Percentiles rank a stretch among this genome's conserved stretches.
These are phyloP conservation scores for Lymantria monacha DNA, from an alignment of 2,888 invertebrate genomes.

Conservation along the genomic window DNA sequence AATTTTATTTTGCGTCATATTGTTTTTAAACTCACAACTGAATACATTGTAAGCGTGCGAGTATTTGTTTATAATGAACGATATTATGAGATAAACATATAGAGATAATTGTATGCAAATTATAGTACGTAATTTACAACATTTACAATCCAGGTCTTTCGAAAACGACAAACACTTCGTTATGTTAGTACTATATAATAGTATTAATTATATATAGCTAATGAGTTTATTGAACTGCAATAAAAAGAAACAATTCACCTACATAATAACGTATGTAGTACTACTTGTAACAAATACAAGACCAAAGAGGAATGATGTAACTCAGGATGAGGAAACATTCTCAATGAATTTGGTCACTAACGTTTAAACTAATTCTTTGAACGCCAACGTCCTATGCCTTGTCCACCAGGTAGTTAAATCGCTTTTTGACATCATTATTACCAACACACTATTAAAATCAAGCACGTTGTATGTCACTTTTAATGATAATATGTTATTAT, in stretches of 20 bases:
- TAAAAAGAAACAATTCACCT: neutral
- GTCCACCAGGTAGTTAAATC: too few relatives aligned
- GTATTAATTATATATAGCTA: neutral
- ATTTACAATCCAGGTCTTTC: neutral
- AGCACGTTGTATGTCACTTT: too few relatives aligned
- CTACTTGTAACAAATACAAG: neutral
- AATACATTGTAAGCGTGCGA: neutral
- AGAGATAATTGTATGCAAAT: constrained; percentile 15
- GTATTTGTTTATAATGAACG: constrained; percentile 12
- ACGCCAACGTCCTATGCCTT: neutral
- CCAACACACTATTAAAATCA: too few relatives aligned
- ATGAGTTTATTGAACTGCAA: neutral
- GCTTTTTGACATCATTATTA: too few relatives aligned
- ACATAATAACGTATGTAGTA: neutral
- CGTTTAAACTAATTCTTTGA: constrained; percentile 1
- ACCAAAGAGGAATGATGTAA: constrained; percentile 2
- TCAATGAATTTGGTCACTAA: constrained; percentile 3
- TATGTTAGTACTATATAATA: too few relatives aligned
- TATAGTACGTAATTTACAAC: neutral
- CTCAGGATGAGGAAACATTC: constrained; percentile 7
- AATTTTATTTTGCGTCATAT: too few relatives aligned
- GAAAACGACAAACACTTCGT: too few relatives aligned
- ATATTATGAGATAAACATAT: constrained; percentile 27
- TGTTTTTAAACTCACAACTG: too few relatives aligned
- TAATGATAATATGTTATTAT: too few relatives aligned